Evolutionary conservation across 2,888 invertebrate genomes (phyloP).

Genomic region (Drosophila flavopinicola): DNA sequence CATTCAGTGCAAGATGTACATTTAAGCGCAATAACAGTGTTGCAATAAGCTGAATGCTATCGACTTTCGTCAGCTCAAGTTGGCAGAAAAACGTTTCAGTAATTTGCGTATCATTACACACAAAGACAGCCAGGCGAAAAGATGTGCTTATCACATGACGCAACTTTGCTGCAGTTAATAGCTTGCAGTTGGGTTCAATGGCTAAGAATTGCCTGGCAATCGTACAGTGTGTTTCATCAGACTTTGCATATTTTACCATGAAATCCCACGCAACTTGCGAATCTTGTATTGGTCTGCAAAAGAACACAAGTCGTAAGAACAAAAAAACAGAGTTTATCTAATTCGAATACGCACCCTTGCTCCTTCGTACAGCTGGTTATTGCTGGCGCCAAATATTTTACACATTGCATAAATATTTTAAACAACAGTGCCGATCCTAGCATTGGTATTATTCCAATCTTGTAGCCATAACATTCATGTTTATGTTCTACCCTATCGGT

Average conservation of each 20-base stretch:
- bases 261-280: conserved; percentile 31
- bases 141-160: conserved; percentile 26
- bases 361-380: not conserved
- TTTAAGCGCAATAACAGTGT: conserved; percentile 46
- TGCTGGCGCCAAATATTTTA: conserved; percentile 23
- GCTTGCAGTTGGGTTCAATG: conserved; percentile 22
- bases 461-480: conserved; percentile 44
- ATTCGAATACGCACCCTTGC: conserved; percentile 27
- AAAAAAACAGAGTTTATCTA: not conserved
- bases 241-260: conserved; percentile 21
- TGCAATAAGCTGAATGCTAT: conserved; percentile 34
- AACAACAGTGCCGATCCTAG: conserved; percentile 38
- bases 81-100: conserved; percentile 23
- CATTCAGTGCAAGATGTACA: conserved; percentile 32
- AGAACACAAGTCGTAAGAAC: not conserved
- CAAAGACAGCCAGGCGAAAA: conserved; percentile 51
- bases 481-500: conserved; percentile 28
- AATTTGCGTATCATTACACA: conserved; percentile 34
- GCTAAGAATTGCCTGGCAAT: conserved; percentile 25
- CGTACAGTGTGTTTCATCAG: conserved; percentile 3
- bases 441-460: conserved; percentile 45
- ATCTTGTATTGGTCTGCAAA: conserved; percentile 32
- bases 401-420: conserved; percentile 31
- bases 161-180: conserved; percentile 25
- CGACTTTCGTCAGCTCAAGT: conserved; percentile 31